phyloP scores from a whole-genome alignment of 2,797 vertebrate genomes.

The Carcharodon carcharias region DNA sequence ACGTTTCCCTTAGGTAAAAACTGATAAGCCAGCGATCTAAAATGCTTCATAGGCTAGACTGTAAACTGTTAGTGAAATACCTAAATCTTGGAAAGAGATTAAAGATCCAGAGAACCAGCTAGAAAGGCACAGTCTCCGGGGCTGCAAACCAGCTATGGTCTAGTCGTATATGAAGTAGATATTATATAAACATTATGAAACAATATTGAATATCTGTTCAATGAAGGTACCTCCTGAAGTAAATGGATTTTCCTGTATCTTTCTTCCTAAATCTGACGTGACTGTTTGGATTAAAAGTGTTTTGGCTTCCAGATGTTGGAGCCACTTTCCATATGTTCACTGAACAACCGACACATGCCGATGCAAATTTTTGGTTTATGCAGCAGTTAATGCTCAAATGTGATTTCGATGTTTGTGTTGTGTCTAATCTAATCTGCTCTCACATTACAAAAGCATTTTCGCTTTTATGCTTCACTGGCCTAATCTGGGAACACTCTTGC shows the following conservation, averaged over 20 bases:
- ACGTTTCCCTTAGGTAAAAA: neutral
- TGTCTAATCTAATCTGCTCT: slow-evolving; percentile 3
- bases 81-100: neutral
- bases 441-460: slow-evolving; percentile 7
- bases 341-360: neutral
- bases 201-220: neutral
- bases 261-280: neutral
- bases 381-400: neutral
- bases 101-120: neutral
- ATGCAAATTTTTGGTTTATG: neutral
- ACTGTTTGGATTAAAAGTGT: neutral
- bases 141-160: neutral
- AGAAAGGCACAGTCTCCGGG: neutral
- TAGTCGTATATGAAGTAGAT: neutral
- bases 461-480: neutral
- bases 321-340: neutral
- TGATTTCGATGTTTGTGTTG: neutral
- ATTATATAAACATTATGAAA: neutral
- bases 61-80: neutral
- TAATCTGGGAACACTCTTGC: slow-evolving; percentile 17
- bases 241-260: neutral
- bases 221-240: neutral
- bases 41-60: neutral
- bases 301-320: neutral
- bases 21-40: neutral